Conservation (phyloP, 1,140 invertebrate species). For the Phortica variegata region DNA sequence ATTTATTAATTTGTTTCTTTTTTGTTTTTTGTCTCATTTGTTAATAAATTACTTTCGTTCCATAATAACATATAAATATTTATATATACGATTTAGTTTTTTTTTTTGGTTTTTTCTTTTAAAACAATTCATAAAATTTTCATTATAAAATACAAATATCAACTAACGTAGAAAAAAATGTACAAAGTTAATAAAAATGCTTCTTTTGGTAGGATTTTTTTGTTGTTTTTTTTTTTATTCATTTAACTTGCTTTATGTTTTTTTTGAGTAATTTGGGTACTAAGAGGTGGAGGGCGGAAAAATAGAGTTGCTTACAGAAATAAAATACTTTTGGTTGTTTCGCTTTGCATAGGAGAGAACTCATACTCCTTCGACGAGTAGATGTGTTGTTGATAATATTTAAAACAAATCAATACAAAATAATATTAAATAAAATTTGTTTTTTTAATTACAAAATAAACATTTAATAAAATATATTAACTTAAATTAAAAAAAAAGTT, state of each 20-base stretch:
- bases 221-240: neutral
- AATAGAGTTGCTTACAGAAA: too few relatives aligned
- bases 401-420: too few relatives aligned
- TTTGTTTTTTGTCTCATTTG: conserved; percentile 2
- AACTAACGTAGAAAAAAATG: conserved; percentile 7
- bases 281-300: too few relatives aligned
- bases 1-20: conserved; percentile 11
- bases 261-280: too few relatives aligned
- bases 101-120: conserved; percentile 17
- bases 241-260: too few relatives aligned
- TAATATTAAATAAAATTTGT: too few relatives aligned
- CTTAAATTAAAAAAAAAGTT: too few relatives aligned
- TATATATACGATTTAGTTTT: conserved; percentile 27
- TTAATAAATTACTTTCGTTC: conserved; percentile 48
- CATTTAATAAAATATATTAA: too few relatives aligned
- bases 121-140: conserved; percentile 27
- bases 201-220: neutral
- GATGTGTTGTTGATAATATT: too few relatives aligned
- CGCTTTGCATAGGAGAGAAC: too few relatives aligned
- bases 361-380: too few relatives aligned
- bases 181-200: conserved; percentile 2
- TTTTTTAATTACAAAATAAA: neutral
- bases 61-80: conserved; percentile 49
- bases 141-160: conserved; percentile 17
- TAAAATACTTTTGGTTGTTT: too few relatives aligned